Evolutionary conservation across 2,797 vertebrate genomes (phyloP).

Genomic region (Poecilia picta): DNA sequence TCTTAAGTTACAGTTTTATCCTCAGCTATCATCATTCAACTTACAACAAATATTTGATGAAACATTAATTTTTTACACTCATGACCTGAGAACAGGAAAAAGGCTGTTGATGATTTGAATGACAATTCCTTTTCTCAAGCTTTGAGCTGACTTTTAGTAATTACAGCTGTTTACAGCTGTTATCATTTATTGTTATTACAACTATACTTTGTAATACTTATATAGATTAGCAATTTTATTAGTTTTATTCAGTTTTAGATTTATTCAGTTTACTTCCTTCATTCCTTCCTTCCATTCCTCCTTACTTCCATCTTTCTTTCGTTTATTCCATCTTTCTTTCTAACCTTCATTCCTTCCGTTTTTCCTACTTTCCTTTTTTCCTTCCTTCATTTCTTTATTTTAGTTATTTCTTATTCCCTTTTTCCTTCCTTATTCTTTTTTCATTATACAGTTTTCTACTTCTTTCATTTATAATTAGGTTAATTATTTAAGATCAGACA

Average conservation of each 20-base stretch:
- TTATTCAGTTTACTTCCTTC: not conserved
- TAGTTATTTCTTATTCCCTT: too few species aligned
- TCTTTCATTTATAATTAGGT: too few species aligned
- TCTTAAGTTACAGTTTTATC: conserved; percentile 24
- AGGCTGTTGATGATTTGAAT: not conserved
- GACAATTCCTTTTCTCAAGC: not conserved
- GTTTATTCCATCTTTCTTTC: too few species aligned
- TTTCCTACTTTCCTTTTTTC: too few species aligned
- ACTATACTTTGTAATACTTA: not conserved
- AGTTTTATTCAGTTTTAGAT: not conserved
- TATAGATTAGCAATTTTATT: not conserved
- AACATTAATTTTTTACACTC: not conserved
- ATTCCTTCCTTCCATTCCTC: too few species aligned
- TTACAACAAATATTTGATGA: not conserved
- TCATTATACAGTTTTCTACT: too few species aligned
- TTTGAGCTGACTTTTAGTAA: not conserved
- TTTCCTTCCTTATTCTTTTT: too few species aligned
- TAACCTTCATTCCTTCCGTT: too few species aligned
- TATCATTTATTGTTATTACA: not conserved
- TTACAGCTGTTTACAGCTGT: not conserved
- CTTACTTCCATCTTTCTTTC: too few species aligned
- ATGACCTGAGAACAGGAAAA: not conserved
- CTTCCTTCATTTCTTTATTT: too few species aligned
- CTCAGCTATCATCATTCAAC: conserved; percentile 29
- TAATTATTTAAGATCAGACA: not conserved